Base-by-base conservation (phyloP, 1,140 invertebrate species). In the Neuroterus valhalla region DNA sequence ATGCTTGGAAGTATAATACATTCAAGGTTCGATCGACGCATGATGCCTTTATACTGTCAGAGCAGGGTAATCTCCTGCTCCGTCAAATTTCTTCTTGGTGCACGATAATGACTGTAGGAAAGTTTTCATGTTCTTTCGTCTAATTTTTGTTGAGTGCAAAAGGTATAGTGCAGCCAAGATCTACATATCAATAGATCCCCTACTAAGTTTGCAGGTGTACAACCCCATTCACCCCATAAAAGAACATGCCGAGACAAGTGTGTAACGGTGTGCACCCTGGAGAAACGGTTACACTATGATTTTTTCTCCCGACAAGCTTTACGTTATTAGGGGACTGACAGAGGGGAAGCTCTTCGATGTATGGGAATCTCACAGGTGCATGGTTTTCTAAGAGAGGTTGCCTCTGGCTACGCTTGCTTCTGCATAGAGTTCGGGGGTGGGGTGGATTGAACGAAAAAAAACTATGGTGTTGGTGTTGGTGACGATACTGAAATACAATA, bases 351-450 rank as follows among this genome's bases (percentile, higher is more conserved):
- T 66, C 71, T 74, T 71, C 70, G 74, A 55, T 85, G 82, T 88
- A 89, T 90, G 88, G 85, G 88, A 90, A 89, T 89, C 87, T 87
- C 88, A 87, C 89, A 89, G 88, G 89, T 89, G 88, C 76, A 87
- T 77, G 82, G 68, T 85, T 87, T 86, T 88, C 82, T 84, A 84
- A 83, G 81, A 80, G 80, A 70, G 79, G 79, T 74, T 71, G 62
- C 77, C 70, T 71, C 12, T 76, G 73, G 72, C 68, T 76, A 76
- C 71, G 75, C 67, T 2, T 73, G 26, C 17, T 31, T 26, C 31
- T 42, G 66, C 52, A 66, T 71, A 68, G 15, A 45, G 15, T 52
- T 78, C 72, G 71, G 76, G 74, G 75, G 79, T 77, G 70, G 77
- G 75, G 74, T 72, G 45, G 75, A 81, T 77, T 62, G 78, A 75